Base-by-base conservation (phyloP, 1,140 invertebrate species). In the Megalopta genalis region DNA sequence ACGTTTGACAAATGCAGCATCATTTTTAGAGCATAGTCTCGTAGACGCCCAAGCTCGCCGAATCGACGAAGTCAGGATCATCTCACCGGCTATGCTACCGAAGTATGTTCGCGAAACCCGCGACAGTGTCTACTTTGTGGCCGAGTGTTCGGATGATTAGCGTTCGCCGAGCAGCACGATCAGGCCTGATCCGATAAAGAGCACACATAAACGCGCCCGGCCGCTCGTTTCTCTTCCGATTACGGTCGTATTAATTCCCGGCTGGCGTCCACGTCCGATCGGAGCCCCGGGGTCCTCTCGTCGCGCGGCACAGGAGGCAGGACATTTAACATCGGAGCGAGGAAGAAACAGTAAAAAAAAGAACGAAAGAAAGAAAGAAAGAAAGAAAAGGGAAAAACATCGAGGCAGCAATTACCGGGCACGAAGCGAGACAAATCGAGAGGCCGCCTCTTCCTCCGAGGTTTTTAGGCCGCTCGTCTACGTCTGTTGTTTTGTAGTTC, bases 401-500 rank as follows among this genome's bases (percentile, higher is more conserved):
- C 16, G 25, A 16, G 23, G 77, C 49, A 4, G 70, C 63, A 74
- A 73, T 73, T 79, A 73, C 39, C 25, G 46, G 52, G 63, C 70
- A 52, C 37, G 46, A n/a, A 64, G 68, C 76, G 75, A 83, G 65
- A 78, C 59, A 64, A 75, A 65, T 77, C 73, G 77, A 85, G 78
- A 77, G 73, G 69, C 71, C 65, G 79, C 62, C 73, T 74, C 80
- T 83, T 75, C 69, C 80, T 63, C 37, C 59, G 72, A 74, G 66
- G 83, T 88, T 87, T 87, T 88, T 88, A 88, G 87, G 77, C 85
- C 81, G 87, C 57, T 80, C 78, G 78, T 68, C 60, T 69, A 62
- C 69, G 77, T 82, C 80, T 77, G 78, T 88, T 86, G 82, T 88
- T 86, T 85, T 79, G 77, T 82, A 85, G 86, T 88, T 88, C 87